phyloP scores from a whole-genome alignment of 2,888 invertebrate species.

The Yponomeuta plumbellus region DNA sequence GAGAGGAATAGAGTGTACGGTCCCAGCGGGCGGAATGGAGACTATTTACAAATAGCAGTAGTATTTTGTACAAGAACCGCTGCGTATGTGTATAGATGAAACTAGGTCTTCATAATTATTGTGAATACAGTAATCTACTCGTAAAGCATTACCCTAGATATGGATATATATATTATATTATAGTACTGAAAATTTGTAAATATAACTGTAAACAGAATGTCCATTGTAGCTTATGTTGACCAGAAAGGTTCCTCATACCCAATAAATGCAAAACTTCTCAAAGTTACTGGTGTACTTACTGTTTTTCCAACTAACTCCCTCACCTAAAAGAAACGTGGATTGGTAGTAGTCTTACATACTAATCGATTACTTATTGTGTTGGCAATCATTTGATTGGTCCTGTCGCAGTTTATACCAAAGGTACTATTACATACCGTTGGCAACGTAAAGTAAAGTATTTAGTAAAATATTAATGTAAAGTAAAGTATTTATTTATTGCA shows the following conservation, averaged over 20 bases:
- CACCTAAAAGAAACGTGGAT: no score
- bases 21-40: conserved; percentile 37
- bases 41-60: conserved; percentile 46
- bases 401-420: no score
- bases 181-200: conserved; percentile 70
- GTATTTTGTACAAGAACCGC: conserved; percentile 67
- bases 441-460: no score
- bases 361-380: no score
- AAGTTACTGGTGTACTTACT: conserved; percentile 40
- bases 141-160: conserved; percentile 61
- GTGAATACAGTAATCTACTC: conserved; percentile 70
- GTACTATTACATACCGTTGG: no score
- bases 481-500: no score
- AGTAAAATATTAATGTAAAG: no score
- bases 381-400: no score
- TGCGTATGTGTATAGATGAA: conserved; percentile 66
- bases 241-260: conserved; percentile 76
- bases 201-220: conserved; percentile 73
- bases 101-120: conserved; percentile 67
- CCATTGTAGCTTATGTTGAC: conserved; percentile 77
- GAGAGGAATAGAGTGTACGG: conserved; percentile 35
- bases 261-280: conserved; percentile 75
- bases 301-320: neutral
- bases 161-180: conserved; percentile 57
- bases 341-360: no score